A percentile compares a stretch with the other conserved stretches of the same genome.
Conservation (phyloP, 1,140 invertebrate genomes). For the Macrostomum lignano region DNA sequence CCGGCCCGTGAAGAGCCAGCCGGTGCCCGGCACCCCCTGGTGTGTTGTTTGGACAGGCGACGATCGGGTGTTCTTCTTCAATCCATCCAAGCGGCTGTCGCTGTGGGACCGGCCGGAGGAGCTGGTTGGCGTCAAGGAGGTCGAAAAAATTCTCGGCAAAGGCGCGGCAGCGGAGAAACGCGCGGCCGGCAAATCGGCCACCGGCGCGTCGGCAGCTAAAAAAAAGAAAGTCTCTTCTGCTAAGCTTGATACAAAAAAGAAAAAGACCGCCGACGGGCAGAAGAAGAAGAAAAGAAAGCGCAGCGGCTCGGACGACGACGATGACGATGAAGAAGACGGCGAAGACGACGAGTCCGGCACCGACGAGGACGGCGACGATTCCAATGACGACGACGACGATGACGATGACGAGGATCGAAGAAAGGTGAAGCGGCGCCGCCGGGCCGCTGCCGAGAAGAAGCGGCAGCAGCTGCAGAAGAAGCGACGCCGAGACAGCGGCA, state of each 20-base stretch:
- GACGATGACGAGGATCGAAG: no score
- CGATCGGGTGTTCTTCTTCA: conserved; percentile 49
- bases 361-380: neutral
- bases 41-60: conserved; percentile 96
- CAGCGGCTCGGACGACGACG: neutral
- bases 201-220: conserved; percentile 4
- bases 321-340: neutral
- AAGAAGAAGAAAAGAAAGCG: neutral
- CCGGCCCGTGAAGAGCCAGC: conserved; percentile 64
- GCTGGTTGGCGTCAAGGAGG: conserved; percentile 32
- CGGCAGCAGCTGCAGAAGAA: no score
- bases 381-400: no score
- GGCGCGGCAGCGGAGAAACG: conserved; percentile 9
- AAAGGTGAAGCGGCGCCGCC: no score
- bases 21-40: conserved; percentile 85
- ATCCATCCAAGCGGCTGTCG: conserved; percentile 60
- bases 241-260: no score
- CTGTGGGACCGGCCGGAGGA: conserved; percentile 88
- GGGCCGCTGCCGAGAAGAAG: no score
- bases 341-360: neutral
- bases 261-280: neutral
- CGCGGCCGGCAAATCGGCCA: neutral
- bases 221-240: conserved; percentile 4
- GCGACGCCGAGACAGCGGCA: no score
- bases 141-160: conserved; percentile 16